phyloP scores from a whole-genome alignment of 1,140 invertebrate species.

The Cryptotermes secundus region DNA sequence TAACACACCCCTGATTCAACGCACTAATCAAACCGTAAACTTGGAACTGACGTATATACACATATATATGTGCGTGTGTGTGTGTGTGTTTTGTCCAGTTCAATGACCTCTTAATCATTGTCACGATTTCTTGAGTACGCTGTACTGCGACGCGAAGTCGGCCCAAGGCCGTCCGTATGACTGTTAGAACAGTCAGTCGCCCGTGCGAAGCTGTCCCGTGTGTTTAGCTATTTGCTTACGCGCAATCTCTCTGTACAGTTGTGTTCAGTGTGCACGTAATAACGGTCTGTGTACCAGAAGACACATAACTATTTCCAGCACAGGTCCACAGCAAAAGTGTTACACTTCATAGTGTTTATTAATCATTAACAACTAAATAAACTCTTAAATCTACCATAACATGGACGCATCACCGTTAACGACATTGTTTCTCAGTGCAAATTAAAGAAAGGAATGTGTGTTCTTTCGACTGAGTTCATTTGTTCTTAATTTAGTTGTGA shows the following conservation, averaged over 20 bases:
- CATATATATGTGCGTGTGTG: too few species aligned
- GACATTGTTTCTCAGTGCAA: background rate
- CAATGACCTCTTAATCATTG: background rate
- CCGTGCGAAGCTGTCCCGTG: background rate
- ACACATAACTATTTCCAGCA: background rate
- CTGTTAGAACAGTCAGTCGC: background rate
- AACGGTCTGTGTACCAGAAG: background rate
- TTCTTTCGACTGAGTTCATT: background rate
- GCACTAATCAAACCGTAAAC: background rate
- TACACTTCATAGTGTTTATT: too few species aligned
- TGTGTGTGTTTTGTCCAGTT: background rate
- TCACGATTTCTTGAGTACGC: background rate
- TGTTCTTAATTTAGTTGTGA: background rate
- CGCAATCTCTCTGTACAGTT: background rate
- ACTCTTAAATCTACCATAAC: too few species aligned
- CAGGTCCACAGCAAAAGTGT: background rate
- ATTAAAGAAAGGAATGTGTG: background rate
- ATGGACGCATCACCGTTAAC: background rate
- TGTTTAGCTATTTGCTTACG: background rate
- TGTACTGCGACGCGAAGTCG: background rate
- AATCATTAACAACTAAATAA: too few species aligned
- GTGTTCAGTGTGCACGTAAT: background rate
- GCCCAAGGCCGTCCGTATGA: background rate
- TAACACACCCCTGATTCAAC: background rate
- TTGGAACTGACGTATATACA: background rate